phyloP scores from a whole-genome alignment of 1,140 invertebrate genomes.

The Microplitis demolitor region DNA sequence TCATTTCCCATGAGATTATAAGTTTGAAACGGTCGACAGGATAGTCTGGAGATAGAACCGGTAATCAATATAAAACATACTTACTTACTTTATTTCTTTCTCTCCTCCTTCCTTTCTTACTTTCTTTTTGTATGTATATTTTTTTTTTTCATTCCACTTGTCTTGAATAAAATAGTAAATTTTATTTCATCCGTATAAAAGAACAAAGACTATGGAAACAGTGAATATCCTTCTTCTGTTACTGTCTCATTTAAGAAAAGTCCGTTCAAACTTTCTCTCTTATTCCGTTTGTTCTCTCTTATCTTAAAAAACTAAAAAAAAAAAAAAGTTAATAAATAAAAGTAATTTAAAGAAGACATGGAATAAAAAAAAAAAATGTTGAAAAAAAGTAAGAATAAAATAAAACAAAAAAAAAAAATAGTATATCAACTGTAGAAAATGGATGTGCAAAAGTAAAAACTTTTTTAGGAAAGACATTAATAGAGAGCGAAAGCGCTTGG shows the following conservation, averaged over 20 bases:
- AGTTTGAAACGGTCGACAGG: neutral
- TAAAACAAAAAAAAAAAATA: neutral
- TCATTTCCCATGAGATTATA: neutral
- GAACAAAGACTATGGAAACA: neutral
- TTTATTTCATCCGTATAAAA: slow-evolving; percentile 14
- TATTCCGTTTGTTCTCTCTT: neutral
- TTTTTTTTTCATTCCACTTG: too few relatives aligned
- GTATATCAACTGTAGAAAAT: slow-evolving; percentile 17
- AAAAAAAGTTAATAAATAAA: neutral
- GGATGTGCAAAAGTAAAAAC: slow-evolving; percentile 8
- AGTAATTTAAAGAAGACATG: neutral
- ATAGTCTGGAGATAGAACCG: neutral
- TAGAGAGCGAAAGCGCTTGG: slow-evolving; percentile 19
- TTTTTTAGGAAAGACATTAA: slow-evolving; percentile 27
- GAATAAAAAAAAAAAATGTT: slow-evolving; percentile 6
- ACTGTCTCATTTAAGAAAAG: neutral
- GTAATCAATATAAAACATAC: neutral
- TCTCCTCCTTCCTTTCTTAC: too few relatives aligned
- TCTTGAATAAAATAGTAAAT: neutral
- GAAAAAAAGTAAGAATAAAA: neutral
- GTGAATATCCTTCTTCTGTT: neutral
- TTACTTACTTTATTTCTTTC: neutral
- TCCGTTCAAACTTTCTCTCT: neutral
- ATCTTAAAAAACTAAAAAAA: neutral
- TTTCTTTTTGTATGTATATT: too few relatives aligned